Conservation (phyloP, 2,888 invertebrate genomes). For the Cenopis cana region DNA sequence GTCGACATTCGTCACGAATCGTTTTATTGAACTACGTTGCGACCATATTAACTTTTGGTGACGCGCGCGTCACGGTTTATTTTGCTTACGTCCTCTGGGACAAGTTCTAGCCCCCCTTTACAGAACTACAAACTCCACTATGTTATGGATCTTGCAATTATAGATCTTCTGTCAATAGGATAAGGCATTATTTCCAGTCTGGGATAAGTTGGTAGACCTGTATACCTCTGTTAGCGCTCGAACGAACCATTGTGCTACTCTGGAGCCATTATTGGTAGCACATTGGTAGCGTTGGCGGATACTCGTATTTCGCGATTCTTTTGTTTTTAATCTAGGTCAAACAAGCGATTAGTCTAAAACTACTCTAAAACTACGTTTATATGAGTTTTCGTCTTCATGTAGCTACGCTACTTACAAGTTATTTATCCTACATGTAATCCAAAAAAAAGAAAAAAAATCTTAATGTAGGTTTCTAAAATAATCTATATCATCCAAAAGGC, state of each 20-base stretch:
- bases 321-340: slow-evolving; percentile 33
- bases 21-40: slow-evolving; percentile 73
- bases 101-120: slow-evolving; percentile 44
- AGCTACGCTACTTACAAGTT: not conserved
- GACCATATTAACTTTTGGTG: slow-evolving; percentile 70
- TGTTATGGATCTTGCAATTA: not conserved
- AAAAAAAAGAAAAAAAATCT: too few relatives aligned
- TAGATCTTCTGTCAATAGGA: not conserved
- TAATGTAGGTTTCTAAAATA: too few relatives aligned
- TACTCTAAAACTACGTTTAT: not conserved
- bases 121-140: not conserved
- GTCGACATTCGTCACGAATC: slow-evolving; percentile 75
- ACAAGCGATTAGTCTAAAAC: not conserved
- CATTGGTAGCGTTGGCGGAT: slow-evolving; percentile 29
- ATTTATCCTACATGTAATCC: not conserved
- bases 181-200: slow-evolving; percentile 3
- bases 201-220: not conserved
- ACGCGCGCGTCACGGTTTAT: slow-evolving; percentile 54
- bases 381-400: too few relatives aligned
- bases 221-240: slow-evolving; percentile 30
- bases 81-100: slow-evolving; percentile 48
- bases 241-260: slow-evolving; percentile 40
- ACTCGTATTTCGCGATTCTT: slow-evolving; percentile 34
- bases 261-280: slow-evolving; percentile 32
- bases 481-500: too few relatives aligned